Evolutionary conservation across 2,888 invertebrate species (phyloP).

Genomic region (Apoda limacodes): DNA sequence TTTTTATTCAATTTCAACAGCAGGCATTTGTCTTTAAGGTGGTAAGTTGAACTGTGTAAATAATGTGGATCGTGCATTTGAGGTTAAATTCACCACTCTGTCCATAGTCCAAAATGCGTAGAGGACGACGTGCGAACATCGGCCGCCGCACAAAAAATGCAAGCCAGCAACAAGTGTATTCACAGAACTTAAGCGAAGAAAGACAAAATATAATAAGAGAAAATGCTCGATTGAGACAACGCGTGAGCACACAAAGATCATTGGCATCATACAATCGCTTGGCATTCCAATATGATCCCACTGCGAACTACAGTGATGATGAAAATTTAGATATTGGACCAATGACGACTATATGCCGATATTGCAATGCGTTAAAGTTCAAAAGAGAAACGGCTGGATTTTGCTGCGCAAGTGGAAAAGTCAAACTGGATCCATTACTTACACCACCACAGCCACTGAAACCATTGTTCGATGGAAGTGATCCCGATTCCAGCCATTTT

Average conservation of each 20-base stretch:
- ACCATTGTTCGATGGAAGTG: constrained; percentile 21
- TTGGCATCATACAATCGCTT: constrained; percentile 22
- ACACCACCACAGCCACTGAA: constrained; percentile 33
- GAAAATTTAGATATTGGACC: too few relatives aligned
- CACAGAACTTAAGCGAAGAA: constrained; percentile 16
- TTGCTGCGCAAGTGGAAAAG: constrained; percentile 39
- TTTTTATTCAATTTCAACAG: constrained; percentile 20
- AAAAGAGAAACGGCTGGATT: constrained; percentile 35
- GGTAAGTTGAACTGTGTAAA: constrained; percentile 21
- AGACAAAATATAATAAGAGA: constrained; percentile 22
- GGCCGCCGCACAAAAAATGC: constrained; percentile 24
- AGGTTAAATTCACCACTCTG: constrained; percentile 22
- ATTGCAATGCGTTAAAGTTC: too few relatives aligned
- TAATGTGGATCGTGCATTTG: constrained; percentile 18
- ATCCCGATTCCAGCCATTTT: constrained; percentile 24
- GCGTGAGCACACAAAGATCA: constrained; percentile 22
- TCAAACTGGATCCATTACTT: constrained; percentile 31
- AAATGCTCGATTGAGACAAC: constrained; percentile 24
- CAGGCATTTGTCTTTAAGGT: constrained; percentile 23
- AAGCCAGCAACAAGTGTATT: constrained; percentile 21
- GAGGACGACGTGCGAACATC: constrained; percentile 25
- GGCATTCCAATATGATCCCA: constrained; percentile 30
- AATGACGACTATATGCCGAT: too few relatives aligned
- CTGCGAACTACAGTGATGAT: too few relatives aligned
- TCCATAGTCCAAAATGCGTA: constrained; percentile 24